Conservation (phyloP, 1,140 invertebrate species). For the Paracyclopina nana region DNA sequence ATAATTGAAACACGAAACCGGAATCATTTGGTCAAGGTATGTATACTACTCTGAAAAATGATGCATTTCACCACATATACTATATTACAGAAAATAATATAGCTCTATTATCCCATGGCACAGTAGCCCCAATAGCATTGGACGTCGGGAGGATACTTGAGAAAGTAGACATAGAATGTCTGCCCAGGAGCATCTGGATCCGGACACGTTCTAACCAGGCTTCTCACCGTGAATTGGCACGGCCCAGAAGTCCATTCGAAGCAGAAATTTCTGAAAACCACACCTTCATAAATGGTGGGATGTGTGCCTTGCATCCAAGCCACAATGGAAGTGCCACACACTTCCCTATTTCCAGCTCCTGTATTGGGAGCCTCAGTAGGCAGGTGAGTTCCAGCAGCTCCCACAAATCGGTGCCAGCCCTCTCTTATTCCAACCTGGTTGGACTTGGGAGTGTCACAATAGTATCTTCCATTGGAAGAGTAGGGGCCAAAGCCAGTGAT, state of each 20-base stretch:
- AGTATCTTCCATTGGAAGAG: too few species aligned
- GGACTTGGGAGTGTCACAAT: too few species aligned
- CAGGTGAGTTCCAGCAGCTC: not conserved
- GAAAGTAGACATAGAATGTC: not conserved
- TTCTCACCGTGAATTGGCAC: not conserved
- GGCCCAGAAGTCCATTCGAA: not conserved
- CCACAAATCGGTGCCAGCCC: conserved; percentile 11
- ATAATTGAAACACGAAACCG: too few species aligned
- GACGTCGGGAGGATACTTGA: conserved; percentile 2
- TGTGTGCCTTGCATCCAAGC: conserved; percentile 1
- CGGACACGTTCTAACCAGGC: not conserved
- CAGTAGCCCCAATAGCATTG: conserved; percentile 4
- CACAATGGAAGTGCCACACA: conserved; percentile 1
- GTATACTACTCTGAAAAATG: too few species aligned
- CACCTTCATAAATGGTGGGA: not conserved
- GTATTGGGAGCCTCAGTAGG: not conserved
- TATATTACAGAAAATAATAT: too few species aligned
- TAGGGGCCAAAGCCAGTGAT: too few species aligned
- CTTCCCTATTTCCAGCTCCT: not conserved
- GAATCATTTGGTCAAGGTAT: too few species aligned
- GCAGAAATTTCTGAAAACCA: not conserved
- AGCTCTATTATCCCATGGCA: too few species aligned
- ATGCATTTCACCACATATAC: too few species aligned
- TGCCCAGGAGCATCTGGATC: not conserved
- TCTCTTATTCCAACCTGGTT: too few species aligned